Evolutionary conservation across 1,140 invertebrate species (phyloP).

Genomic region (Plodia interpunctella): DNA sequence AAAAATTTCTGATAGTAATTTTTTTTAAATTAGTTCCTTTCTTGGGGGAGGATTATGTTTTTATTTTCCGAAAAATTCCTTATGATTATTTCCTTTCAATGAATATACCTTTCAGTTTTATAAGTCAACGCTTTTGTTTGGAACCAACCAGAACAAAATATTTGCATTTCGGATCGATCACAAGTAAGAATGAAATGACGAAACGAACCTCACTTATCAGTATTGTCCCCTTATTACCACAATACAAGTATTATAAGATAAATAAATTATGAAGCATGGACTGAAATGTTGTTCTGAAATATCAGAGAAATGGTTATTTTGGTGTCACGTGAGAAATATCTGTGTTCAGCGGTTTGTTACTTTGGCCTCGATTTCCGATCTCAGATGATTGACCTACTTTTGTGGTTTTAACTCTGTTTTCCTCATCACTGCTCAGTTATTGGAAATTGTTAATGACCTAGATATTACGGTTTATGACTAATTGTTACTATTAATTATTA

Average conservation of each 20-base stretch:
- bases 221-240: no score
- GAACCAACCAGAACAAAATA: no score
- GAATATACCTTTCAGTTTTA: no score
- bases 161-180: no score
- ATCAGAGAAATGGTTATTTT: not conserved
- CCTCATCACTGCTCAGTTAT: constrained; percentile 44
- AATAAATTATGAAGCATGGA: not conserved
- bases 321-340: not conserved
- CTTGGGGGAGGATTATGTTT: no score
- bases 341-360: constrained; percentile 17
- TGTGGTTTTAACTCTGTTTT: constrained; percentile 39
- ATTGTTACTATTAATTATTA: not conserved
- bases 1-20: not conserved
- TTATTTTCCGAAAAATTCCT: no score
- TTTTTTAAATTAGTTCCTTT: no score
- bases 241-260: no score
- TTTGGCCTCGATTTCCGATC: constrained; percentile 40
- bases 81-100: no score
- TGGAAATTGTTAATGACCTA: constrained; percentile 65
- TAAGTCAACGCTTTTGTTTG: no score
- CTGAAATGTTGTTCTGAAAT: not conserved
- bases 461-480: constrained; percentile 27
- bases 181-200: no score
- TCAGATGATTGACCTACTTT: constrained; percentile 45
- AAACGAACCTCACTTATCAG: no score